Evolutionary conservation across 2,888 invertebrate species (phyloP), one percentile per base, ranked within the genome.

Genomic region (Saturnia japonica): DNA sequence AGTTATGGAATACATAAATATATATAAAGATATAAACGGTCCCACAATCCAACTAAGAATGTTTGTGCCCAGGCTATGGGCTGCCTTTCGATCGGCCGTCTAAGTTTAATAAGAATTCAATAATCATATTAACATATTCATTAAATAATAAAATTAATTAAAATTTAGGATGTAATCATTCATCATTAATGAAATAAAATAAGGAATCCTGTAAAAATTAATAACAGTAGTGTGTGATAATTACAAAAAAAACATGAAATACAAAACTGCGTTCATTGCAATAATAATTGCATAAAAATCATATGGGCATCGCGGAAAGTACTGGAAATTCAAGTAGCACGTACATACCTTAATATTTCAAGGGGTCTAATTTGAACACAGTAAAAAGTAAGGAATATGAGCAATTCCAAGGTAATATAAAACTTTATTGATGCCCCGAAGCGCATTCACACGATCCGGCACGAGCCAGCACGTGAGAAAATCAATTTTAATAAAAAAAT

Each of bases 301-400:
- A 64, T n/a, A n/a, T 19, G 28, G 64, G 40, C 28, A 40, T 47
- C 57, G 28, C 25, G 12, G 4, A 60, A 47, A 43, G 25, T 47
- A 16, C 40, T 40, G 19, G 42, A 69, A 60, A 51, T 69, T 64
- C 69, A 64, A 42, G 9, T 45, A 57, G 16, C 11, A 22, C 25
- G 47, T 60, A 22, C 68, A 40, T 64, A 34, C 62, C 75, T 72
- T 72, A 75, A 75, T 71, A 77, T 78, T 77, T 79, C 72, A 74
- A 75, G 73, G 74, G 74, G 73, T 74, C 77, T 77, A 80, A 82
- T 81, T 81, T 73, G 75, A 71, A 45, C 67, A 64, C 74, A 73
- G 74, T 82, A 80, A 82, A 82, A 82, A 78, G 73, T 73, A 71
- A 71, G 73, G 73, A 74, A 77, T 77, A 78, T 78, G 77, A 73